Evolutionary conservation across 2,113 vertebrate genomes (phyloP).

Genomic region (Lagenorhynchus albirostris): DNA sequence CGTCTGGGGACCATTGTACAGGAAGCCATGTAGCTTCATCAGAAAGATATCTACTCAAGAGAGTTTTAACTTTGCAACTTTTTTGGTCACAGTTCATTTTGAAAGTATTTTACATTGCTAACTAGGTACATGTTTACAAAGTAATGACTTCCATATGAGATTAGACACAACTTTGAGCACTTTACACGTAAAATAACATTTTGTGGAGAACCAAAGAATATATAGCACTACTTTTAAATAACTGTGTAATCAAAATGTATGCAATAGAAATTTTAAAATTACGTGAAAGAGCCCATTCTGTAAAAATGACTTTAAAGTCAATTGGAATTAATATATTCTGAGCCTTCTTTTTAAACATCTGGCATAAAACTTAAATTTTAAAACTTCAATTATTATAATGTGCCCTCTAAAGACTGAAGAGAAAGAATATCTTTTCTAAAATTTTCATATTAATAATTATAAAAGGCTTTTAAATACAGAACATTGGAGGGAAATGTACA

Average conservation of each 20-base stretch:
- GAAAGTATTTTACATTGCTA: neutral
- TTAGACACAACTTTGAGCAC: neutral
- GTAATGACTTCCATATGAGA: neutral
- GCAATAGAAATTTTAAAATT: neutral
- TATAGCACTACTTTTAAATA: neutral
- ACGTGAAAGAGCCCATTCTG: neutral
- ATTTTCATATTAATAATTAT: neutral
- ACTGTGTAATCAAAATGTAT: neutral
- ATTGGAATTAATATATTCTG: neutral
- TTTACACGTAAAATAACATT: neutral
- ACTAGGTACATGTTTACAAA: neutral
- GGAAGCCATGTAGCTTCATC: neutral
- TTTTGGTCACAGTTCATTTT: neutral
- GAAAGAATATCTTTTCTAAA: slow-evolving; percentile 28
- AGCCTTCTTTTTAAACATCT: slow-evolving; percentile 22
- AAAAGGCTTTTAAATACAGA: neutral
- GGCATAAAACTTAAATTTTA: slow-evolving; percentile 25
- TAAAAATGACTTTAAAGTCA: slow-evolving; percentile 32
- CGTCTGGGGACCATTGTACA: neutral
- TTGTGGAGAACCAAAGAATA: neutral
- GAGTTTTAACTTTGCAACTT: neutral
- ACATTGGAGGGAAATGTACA: neutral
- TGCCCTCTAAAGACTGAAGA: neutral
- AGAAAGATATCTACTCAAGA: neutral
- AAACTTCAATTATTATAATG: slow-evolving; percentile 37